Evolutionary conservation across 2,888 invertebrate species (phyloP), one percentile per base, ranked within the genome.

Genomic region (Aphodius sticticus): DNA sequence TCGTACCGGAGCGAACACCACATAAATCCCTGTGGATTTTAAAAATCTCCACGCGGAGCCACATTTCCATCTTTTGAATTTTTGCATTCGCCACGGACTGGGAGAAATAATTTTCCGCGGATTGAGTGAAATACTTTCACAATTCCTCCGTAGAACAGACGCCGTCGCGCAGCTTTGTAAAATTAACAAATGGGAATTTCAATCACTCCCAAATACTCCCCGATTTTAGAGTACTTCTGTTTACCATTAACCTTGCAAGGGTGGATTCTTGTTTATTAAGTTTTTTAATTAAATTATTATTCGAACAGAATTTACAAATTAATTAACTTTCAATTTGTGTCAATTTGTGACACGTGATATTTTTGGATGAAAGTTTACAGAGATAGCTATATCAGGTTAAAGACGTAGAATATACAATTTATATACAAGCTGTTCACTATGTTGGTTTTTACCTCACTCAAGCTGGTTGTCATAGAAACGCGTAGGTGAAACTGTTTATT

Each of bases 111-210:
- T 78, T 78, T 78, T 75, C 78, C 78, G 38, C 53, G 78, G 78
- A 78, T 78, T 78, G 78, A 78, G 76, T 78, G 76, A 78, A 76
- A 78, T 78, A 78, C 78, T 78, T 78, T 78, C 76, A 75, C 78
- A 78, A 78, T 78, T 78, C 76, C 78, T 38, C 75, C 78, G 78
- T 76, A 12, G 53, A 53, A 9, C 53, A 12, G 12, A 53, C 4
- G 53, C 53, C 9, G 53, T 53, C 53, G 53, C 7, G 9, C 69
- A 70, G 78, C 75, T 70, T 78, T 38, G 7, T 38, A 76, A 76
- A 78, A 78, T 78, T 78, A 78, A 53, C 53, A 53, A 53, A 53
- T 53, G 53, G 7, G 53, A 53, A 53, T 9, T 53, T 7, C 53
- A 53, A 53, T 53, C 53, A 53, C 53, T 53, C 26, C 26, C 26